A percentile compares a stretch with the other conserved stretches of the same genome.
Conservation (phyloP, 2,113 vertebrate species). For the Corvus moneduloides region DNA sequence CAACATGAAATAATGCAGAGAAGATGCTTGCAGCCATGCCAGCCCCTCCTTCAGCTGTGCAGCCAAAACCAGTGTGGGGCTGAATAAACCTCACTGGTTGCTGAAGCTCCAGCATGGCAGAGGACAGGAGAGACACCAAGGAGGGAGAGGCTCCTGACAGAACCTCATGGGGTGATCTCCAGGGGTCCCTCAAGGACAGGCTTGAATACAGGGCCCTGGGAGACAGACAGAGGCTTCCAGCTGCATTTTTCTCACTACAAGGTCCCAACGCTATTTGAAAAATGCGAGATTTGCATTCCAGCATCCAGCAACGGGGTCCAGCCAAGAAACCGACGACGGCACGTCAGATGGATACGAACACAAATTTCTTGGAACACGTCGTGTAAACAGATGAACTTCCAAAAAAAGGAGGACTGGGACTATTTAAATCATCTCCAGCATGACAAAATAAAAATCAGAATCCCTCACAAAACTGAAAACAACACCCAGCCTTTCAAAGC, state of each 20-base stretch:
- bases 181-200: not conserved
- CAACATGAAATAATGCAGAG: not conserved
- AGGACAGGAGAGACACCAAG: not conserved
- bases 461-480: not conserved
- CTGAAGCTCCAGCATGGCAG: not conserved
- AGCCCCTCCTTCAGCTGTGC: not conserved
- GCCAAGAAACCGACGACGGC: not conserved
- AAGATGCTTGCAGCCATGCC: not conserved
- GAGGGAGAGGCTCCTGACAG: not conserved
- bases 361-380: not conserved
- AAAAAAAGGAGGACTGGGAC: conserved; percentile 28
- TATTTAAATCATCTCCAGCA: conserved; percentile 10
- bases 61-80: not conserved
- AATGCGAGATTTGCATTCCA: conserved; percentile 46
- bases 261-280: conserved; percentile 23
- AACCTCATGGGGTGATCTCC: not conserved
- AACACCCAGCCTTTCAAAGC: not conserved
- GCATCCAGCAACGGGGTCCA: not conserved
- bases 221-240: not conserved
- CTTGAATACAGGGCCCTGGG: not conserved
- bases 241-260: not conserved
- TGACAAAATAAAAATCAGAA: conserved; percentile 16
- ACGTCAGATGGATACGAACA: not conserved
- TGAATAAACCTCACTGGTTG: not conserved
- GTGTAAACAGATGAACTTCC: conserved; percentile 20